Percentiles rank a stretch among this genome's conserved stretches.
Evolutionary conservation across 1,140 invertebrate genomes (phyloP).

Genomic region (Ylistrum balloti): DNA sequence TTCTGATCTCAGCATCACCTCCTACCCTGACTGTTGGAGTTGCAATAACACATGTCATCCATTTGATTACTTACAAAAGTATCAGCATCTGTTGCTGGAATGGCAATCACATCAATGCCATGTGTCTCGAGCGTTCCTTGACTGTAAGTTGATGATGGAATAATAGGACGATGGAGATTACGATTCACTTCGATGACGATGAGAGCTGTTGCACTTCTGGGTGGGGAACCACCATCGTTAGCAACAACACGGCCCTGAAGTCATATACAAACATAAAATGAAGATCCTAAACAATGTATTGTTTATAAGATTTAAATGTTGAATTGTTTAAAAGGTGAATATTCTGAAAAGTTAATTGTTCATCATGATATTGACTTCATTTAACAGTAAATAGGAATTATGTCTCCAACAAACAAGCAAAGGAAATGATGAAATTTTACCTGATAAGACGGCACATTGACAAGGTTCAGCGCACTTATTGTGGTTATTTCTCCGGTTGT

Average conservation of each 20-base stretch:
- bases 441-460: constrained; percentile 64
- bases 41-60: too few species aligned
- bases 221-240: constrained; percentile 72
- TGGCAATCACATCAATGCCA: constrained; percentile 60
- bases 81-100: constrained; percentile 72
- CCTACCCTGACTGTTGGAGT: too few species aligned
- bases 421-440: too few species aligned
- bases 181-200: constrained; percentile 71
- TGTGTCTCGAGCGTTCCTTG: constrained; percentile 69
- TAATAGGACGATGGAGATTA: constrained; percentile 93
- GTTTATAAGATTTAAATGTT: too few species aligned
- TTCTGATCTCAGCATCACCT: too few species aligned
- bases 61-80: constrained; percentile 68
- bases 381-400: too few species aligned
- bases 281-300: too few species aligned
- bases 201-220: constrained; percentile 71
- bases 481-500: constrained; percentile 66
- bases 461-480: constrained; percentile 49
- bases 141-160: constrained; percentile 60
- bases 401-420: too few species aligned
- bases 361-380: too few species aligned
- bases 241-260: constrained; percentile 74
- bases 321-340: too few species aligned
- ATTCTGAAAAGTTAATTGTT: too few species aligned
- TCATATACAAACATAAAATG: too few species aligned